Evolutionary conservation across 2,888 invertebrate genomes (phyloP), one percentile per base, ranked within the genome.

Genomic region (Iphiclides podalirius): DNA sequence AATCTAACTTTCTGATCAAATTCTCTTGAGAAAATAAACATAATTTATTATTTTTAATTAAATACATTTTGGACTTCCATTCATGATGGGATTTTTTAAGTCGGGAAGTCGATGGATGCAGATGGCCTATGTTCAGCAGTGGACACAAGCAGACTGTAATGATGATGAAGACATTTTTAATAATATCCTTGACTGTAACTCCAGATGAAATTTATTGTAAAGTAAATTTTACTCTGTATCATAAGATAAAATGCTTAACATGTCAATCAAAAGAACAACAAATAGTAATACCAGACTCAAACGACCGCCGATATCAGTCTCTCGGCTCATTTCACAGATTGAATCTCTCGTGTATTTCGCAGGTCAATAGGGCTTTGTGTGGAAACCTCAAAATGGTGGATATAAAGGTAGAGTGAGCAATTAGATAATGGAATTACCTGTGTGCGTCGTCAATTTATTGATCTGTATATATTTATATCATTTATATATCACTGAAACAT

Each of bases 341-440:
- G 55, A 50, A 50, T 52, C 50, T 47, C 42, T 52, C 52, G 47
- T 47, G 47, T 48, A 46, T 47, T 50, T 35, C 42, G 38, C 44
- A 47, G 53, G 55, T 52, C 53, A 53, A 52, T 56, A 53, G 49
- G 49, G 49, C 47, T 52, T 55, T 47, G 41, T 53, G 47, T 73
- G 67, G 65, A 63, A 75, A 77, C 82, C 80, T 63, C 79, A 78
- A 53, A 62, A 67, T 64, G 71, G 70, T 67, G 67, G 61, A 59
- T 66, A 65, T 72, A 72, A 74, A 79, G 77, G 80, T 76, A 72
- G 72, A 67, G 65, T 66, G 63, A 66, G 71, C 80, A 83, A 83
- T 84, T 81, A 80, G 73, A 63, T 73, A 73, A 80, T 83, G 73
- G 79, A 67, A 67, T 70, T 65, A 49, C 52, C 47, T 51, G 33